A percentile compares a stretch with the other conserved stretches of the same genome.
Evolutionary conservation across 2,888 invertebrate species (phyloP).

Genomic region (Campopleginae sp.): DNA sequence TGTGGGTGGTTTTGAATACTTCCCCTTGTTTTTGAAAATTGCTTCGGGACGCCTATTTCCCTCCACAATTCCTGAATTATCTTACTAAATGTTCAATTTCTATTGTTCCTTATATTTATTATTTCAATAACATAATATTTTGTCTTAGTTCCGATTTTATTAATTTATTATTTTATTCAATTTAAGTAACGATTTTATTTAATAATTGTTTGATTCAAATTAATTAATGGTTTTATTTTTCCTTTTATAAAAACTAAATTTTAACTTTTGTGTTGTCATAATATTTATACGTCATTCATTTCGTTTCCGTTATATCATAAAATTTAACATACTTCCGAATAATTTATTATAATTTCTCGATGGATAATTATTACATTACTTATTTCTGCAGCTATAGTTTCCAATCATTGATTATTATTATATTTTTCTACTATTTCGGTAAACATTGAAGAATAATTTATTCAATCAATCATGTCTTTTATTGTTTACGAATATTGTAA

Average conservation of each 20-base stretch:
- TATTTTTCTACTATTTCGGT: neutral
- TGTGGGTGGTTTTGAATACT: neutral
- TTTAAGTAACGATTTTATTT: too few relatives aligned
- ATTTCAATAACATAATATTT: neutral
- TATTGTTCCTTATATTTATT: neutral
- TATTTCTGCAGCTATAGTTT: neutral
- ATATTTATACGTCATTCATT: neutral
- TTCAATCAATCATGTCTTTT: neutral
- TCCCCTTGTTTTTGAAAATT: neutral
- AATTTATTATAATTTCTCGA: neutral
- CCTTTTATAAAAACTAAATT: neutral
- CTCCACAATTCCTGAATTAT: constrained; percentile 1
- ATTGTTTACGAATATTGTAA: neutral
- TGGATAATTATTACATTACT: neutral
- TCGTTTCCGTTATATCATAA: too few relatives aligned
- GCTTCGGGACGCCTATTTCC: neutral
- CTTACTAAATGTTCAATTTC: neutral
- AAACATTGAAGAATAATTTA: neutral
- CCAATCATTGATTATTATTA: constrained; percentile 2
- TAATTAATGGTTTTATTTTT: neutral
- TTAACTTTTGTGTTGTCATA: constrained; percentile 6
- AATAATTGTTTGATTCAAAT: neutral
- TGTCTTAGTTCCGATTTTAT: neutral
- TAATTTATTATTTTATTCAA: too few relatives aligned
- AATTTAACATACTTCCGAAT: too few relatives aligned